These are phyloP conservation scores for Otis tarda DNA, from an alignment of 2,113 vertebrate species.

Conservation along the genomic window DNA sequence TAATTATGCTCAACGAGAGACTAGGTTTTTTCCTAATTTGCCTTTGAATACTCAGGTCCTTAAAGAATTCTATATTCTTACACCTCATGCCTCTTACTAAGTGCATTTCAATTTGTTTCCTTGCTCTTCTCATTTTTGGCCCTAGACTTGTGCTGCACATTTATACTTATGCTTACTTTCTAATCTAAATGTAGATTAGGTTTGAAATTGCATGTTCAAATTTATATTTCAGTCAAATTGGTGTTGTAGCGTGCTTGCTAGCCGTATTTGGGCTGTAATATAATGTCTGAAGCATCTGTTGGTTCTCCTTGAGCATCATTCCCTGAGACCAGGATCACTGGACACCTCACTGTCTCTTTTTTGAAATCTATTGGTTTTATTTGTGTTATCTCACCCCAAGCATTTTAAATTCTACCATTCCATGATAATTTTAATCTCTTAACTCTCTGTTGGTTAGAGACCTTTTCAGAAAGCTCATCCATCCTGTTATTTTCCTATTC, in stretches of 20 bases:
- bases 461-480: neutral
- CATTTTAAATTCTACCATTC: neutral
- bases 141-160: neutral
- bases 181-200: neutral
- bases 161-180: neutral
- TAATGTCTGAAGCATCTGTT: neutral
- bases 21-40: neutral
- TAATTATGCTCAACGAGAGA: neutral
- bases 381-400: neutral
- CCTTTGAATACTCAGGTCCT: neutral
- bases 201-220: neutral
- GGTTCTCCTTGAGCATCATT: neutral
- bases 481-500: neutral
- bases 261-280: neutral
- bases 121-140: neutral
- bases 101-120: neutral
- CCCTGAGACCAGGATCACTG: neutral
- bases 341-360: neutral
- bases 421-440: neutral
- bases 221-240: neutral
- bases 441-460: neutral
- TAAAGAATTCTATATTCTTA: neutral
- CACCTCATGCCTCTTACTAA: neutral
- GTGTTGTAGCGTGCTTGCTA: neutral
- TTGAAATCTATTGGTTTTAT: neutral